Conservation (phyloP, 2,797 vertebrate species). For the Tolypeutes matacus region DNA sequence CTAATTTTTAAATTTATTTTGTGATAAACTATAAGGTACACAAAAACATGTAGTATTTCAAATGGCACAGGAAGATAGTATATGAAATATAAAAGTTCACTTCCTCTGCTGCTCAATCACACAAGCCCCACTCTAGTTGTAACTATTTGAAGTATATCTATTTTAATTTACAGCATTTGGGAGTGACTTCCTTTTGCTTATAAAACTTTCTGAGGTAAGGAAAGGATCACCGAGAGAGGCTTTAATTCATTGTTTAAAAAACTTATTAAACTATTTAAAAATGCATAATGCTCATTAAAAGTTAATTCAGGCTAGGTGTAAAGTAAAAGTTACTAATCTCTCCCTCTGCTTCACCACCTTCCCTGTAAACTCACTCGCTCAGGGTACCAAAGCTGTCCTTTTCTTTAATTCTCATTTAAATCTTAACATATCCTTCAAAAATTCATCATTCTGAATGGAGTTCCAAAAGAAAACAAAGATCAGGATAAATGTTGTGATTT, state of each 20-base stretch:
- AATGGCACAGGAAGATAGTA: not conserved
- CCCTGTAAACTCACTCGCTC: not conserved
- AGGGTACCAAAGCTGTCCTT: not conserved
- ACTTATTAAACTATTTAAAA: not conserved
- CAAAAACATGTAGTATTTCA: slow-evolving; percentile 19
- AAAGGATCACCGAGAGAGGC: not conserved
- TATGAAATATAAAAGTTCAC: not conserved
- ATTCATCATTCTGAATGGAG: slow-evolving; percentile 23
- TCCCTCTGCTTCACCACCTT: not conserved
- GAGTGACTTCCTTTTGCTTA: slow-evolving; percentile 7
- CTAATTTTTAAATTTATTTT: slow-evolving; percentile 53
- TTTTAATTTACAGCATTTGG: slow-evolving; percentile 4
- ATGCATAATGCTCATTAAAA: not conserved
- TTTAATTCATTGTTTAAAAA: slow-evolving; percentile 28
- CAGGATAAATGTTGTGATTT: slow-evolving; percentile 42
- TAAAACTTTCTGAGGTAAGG: slow-evolving; percentile 33
- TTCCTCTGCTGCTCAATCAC: not conserved
- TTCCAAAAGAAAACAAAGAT: slow-evolving; percentile 25
- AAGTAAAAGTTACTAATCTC: slow-evolving; percentile 28
- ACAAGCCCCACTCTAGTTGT: not conserved
- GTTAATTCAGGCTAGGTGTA: not conserved
- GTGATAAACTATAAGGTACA: slow-evolving; percentile 14
- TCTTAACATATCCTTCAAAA: slow-evolving; percentile 41
- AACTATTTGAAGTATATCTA: slow-evolving; percentile 14
- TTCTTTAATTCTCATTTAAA: slow-evolving; percentile 49